A percentile compares a stretch with the other conserved stretches of the same genome.
phyloP scores from a whole-genome alignment of 2,797 vertebrate genomes.

The Phoebastria nigripes region DNA sequence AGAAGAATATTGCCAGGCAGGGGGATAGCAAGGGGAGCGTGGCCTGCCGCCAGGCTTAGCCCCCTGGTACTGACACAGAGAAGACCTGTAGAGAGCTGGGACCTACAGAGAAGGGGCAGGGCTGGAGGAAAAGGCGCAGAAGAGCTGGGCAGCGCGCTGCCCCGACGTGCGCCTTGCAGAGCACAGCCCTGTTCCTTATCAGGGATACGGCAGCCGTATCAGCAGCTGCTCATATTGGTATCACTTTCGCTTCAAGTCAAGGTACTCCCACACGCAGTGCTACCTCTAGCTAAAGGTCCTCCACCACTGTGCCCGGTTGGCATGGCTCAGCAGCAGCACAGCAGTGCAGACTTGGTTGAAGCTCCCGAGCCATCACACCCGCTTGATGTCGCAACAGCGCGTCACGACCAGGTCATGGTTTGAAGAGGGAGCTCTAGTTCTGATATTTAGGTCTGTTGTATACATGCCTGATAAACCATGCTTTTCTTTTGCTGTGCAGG shows the following conservation, averaged over 20 bases:
- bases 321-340: background rate
- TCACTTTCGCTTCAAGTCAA: background rate
- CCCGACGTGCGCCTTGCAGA: rapidly evolving
- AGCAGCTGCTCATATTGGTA: background rate
- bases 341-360: background rate
- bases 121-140: background rate
- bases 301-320: rapidly evolving
- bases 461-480: background rate
- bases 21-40: background rate
- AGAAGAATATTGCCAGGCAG: background rate
- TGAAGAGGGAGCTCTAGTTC: background rate
- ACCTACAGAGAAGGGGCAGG: background rate
- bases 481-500: background rate
- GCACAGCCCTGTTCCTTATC: background rate
- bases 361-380: background rate
- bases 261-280: background rate
- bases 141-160: background rate
- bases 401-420: background rate
- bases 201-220: background rate
- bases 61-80: background rate
- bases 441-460: background rate
- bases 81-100: background rate
- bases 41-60: background rate
- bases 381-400: rapidly evolving
- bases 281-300: background rate